A percentile compares a stretch with the other conserved stretches of the same genome.
Conservation (phyloP, 2,113 vertebrate species). For the Psilopogon haemacephalus region DNA sequence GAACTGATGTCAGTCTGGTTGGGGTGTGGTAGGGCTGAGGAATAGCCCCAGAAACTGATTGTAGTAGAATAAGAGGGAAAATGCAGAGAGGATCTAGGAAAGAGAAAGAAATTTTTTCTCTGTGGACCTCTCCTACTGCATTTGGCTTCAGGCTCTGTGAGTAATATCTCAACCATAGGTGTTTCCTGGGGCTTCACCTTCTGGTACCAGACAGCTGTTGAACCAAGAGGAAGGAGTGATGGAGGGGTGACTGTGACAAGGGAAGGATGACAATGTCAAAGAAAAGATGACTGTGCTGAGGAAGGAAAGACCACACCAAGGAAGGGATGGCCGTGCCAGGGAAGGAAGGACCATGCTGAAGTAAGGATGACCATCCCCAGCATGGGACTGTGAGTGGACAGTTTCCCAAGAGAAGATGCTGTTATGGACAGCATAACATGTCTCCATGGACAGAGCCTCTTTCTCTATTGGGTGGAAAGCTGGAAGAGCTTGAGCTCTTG, state of each 20-base stretch:
- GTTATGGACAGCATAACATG: not conserved
- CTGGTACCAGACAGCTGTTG: not conserved
- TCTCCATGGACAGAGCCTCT: not conserved
- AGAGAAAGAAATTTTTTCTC: not conserved
- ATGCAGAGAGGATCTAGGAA: not conserved
- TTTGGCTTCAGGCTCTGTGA: not conserved
- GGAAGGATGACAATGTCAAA: not conserved
- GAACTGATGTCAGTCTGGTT: not conserved
- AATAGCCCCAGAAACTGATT: not conserved
- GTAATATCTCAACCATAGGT: not conserved
- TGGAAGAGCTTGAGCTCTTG: not conserved
- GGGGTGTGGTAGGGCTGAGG: accelerated
- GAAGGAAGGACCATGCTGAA: not conserved
- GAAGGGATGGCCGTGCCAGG: not conserved
- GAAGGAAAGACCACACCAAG: not conserved
- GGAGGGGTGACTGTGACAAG: accelerated
- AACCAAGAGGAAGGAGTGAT: not conserved
- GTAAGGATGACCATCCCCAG: not conserved
- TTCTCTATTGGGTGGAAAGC: not conserved
- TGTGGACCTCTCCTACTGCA: not conserved
- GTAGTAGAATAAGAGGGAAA: not conserved
- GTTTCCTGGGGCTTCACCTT: not conserved
- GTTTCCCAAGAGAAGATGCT: not conserved
- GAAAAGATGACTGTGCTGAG: not conserved
- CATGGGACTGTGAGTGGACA: not conserved